Percentiles rank a stretch among this genome's conserved stretches.
Evolutionary conservation across 2,888 invertebrate species (phyloP).

Genomic region (Drosophila borealis): DNA sequence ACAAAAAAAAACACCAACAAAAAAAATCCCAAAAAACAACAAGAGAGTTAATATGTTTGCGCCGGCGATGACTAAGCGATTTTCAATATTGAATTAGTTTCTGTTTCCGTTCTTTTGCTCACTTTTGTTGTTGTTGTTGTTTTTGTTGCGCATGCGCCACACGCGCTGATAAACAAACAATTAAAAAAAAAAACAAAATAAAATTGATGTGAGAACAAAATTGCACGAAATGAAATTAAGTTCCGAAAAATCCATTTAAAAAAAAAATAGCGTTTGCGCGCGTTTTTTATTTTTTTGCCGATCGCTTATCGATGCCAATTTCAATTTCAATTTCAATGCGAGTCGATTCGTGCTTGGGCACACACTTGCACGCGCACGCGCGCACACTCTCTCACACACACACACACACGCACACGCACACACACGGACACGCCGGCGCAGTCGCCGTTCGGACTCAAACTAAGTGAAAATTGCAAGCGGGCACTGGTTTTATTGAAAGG

Average conservation of each 20-base stretch:
- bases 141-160: constrained; percentile 40
- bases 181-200: not conserved
- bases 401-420: constrained; percentile 41
- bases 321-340: constrained; percentile 34
- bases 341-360: constrained; percentile 14
- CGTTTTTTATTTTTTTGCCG: constrained; percentile 19
- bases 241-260: constrained; percentile 10
- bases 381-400: constrained; percentile 8
- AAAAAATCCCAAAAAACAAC: not conserved
- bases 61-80: constrained; percentile 36
- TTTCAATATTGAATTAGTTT: constrained; percentile 29
- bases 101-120: constrained; percentile 25
- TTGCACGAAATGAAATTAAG: constrained; percentile 5
- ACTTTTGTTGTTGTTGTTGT: constrained; percentile 7
- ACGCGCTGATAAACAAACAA: constrained; percentile 20
- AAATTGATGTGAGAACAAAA: constrained; percentile 2
- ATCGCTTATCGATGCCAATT: constrained; percentile 35
- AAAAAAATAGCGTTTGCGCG: constrained; percentile 42
- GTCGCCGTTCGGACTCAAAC: constrained; percentile 82
- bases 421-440: constrained; percentile 58
- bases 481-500: constrained; percentile 80
- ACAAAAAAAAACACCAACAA: constrained; percentile 2
- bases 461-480: constrained; percentile 82
- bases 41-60: constrained; percentile 18
- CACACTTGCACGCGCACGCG: constrained; percentile 13